phyloP scores from a whole-genome alignment of 2,888 invertebrate species.

The Mimas tiliae region DNA sequence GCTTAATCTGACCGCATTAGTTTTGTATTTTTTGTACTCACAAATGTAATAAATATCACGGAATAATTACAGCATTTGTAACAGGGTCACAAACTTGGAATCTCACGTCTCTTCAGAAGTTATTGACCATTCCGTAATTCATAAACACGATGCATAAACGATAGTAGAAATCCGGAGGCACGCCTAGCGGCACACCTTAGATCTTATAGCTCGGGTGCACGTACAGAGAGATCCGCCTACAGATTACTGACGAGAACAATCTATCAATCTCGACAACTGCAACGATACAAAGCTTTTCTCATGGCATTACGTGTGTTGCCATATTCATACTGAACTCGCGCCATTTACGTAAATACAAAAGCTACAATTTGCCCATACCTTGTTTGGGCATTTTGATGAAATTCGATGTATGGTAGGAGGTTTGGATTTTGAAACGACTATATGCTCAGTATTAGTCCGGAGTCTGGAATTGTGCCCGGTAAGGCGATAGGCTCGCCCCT shows the following conservation, averaged over 20 bases:
- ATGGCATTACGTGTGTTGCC: neutral
- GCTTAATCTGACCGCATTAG: neutral
- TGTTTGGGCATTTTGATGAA: neutral
- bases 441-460: no score
- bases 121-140: neutral
- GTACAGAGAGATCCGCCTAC: constrained; percentile 55
- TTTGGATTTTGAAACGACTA: neutral
- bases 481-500: no score
- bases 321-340: constrained; percentile 4
- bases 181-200: constrained; percentile 61
- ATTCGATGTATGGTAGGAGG: neutral
- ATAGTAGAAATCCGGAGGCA: constrained; percentile 48
- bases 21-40: neutral
- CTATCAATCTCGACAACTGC: constrained; percentile 37
- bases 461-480: no score
- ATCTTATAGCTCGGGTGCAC: constrained; percentile 45
- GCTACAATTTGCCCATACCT: neutral
- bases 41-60: no score
- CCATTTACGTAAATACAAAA: neutral
- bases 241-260: constrained; percentile 51
- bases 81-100: neutral
- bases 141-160: constrained; percentile 22
- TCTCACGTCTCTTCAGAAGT: neutral
- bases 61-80: neutral
- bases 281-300: constrained; percentile 16